These are phyloP conservation scores for Epirrhoe tristata DNA, from an alignment of 2,888 invertebrate species.

Conservation along the genomic window DNA sequence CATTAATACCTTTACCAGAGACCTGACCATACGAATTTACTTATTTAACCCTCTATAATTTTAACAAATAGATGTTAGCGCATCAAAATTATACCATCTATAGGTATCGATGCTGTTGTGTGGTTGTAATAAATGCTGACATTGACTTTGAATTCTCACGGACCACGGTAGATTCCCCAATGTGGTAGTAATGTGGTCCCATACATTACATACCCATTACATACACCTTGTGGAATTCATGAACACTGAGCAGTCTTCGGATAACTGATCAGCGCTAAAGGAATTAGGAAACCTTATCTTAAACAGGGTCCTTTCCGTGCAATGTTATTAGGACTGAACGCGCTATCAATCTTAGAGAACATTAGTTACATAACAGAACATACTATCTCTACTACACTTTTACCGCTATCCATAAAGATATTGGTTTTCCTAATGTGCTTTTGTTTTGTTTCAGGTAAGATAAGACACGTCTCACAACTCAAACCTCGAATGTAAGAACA, in stretches of 20 bases:
- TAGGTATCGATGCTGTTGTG: background rate
- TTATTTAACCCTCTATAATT: background rate
- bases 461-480: constrained; percentile 33
- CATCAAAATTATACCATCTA: background rate
- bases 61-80: background rate
- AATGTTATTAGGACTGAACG: background rate
- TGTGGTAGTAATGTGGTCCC: background rate
- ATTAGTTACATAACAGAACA: constrained; percentile 1
- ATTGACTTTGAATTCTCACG: background rate
- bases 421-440: constrained; percentile 30
- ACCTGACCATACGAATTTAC: too few relatives aligned
- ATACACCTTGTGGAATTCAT: background rate
- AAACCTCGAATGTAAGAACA: constrained; percentile 15
- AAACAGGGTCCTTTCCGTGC: background rate
- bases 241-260: background rate
- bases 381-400: constrained; percentile 12
- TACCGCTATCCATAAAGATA: constrained; percentile 29
- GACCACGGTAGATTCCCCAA: background rate
- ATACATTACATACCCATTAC: too few relatives aligned
- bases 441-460: constrained; percentile 55
- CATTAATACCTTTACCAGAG: too few relatives aligned
- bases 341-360: background rate
- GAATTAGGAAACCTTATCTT: background rate
- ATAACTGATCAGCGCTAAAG: background rate
- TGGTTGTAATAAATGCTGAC: background rate